Conservation (phyloP, 1,140 invertebrate genomes). For the Listronotus bonariensis region DNA sequence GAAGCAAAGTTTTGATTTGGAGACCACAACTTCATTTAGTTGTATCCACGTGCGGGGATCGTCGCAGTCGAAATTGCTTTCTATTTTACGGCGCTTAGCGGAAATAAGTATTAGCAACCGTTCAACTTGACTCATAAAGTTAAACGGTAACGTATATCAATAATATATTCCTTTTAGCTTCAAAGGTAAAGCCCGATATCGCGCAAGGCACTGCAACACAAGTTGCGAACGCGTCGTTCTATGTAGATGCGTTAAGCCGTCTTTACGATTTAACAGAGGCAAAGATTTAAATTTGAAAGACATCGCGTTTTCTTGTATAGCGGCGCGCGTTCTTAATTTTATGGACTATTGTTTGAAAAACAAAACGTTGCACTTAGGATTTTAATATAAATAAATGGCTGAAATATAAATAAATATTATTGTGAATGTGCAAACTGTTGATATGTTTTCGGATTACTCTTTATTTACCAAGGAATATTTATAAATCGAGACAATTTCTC, state of each 20-base stretch:
- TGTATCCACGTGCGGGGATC: slow-evolving; percentile 19
- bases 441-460: too few species aligned
- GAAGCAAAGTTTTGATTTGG: slow-evolving; percentile 28
- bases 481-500: too few species aligned
- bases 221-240: slow-evolving; percentile 14
- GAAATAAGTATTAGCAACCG: slow-evolving; percentile 18
- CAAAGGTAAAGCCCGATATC: slow-evolving; percentile 30
- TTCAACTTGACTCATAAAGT: not conserved
- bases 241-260: slow-evolving; percentile 27
- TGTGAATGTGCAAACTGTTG: too few species aligned
- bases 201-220: slow-evolving; percentile 31
- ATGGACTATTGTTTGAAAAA: too few species aligned
- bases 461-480: too few species aligned
- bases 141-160: slow-evolving; percentile 10
- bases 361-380: too few species aligned
- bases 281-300: slow-evolving; percentile 29
- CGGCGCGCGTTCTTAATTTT: too few species aligned
- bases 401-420: too few species aligned
- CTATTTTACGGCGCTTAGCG: slow-evolving; percentile 20
- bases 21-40: not conserved
- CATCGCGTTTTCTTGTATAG: too few species aligned
- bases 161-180: slow-evolving; percentile 15
- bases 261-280: slow-evolving; percentile 19
- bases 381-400: too few species aligned
- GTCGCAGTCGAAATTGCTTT: slow-evolving; percentile 24